Base-by-base conservation (phyloP, 2,797 vertebrate genomes). In the Centroberyx gerrardi region DNA sequence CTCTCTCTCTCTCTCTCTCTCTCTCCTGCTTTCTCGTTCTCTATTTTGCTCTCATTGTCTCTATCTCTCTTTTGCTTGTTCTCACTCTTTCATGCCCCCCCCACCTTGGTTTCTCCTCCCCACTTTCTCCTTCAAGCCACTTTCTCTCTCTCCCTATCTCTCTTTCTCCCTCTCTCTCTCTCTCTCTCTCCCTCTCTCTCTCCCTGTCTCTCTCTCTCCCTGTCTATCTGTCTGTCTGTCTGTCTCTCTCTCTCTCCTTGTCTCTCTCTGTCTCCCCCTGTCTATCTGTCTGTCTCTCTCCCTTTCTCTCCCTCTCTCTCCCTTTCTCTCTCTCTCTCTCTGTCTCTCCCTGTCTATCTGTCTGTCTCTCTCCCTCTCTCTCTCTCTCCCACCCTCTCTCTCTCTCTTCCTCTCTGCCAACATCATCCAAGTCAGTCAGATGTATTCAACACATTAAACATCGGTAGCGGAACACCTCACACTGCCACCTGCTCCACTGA, bases 1-100 rank as follows among this genome's bases (percentile, higher is more conserved):
- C 83, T 76, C 56, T 40, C 27, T 49, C 75, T 76, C 62, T 75
- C 71, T 79, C 76, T 72, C 69, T 69, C 42, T 44, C 42, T 44
- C 9, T 44, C 42, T 1, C 9, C 3, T 14, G 8, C 42, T 44
- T 8, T 44, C 7, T 8, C 42, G 7, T 8, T 44, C 9, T 44
- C 9, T 13, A 3, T 8, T 3, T 10, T 8, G 5, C 38, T 40
- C 9, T 40, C 38, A 5, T 10, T 44, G 28, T 0, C 27, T 59
- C 5, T 59, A 17, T 38, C 58, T 60, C 58, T 40, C 58, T 18
- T 14, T 29, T 42, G 33, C 63, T 22, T 17, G 22, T 73, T 56
- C 48, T 61, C 58, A n/a, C 49, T 69, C 27, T 17, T 46, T 51
- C 36, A n/a, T 22, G 9, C 36, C 60, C 7, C 22, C 42, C 74